Percentiles rank a stretch among this genome's conserved stretches.
These are phyloP conservation scores for Quadroppia sp. DNA, from an alignment of 2,888 invertebrate species.

Conservation along the genomic window DNA sequence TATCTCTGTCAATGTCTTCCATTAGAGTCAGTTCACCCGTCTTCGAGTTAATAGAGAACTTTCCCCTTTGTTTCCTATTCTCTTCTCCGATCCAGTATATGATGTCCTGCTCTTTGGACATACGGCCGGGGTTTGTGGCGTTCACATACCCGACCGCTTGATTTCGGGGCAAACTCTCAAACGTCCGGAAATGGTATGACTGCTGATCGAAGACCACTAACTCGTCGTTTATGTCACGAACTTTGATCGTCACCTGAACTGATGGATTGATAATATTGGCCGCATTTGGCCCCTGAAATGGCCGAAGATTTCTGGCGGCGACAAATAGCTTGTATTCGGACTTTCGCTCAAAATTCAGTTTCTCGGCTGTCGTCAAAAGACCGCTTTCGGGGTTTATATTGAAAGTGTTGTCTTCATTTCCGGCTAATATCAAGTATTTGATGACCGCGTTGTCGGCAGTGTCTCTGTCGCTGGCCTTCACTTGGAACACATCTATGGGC, in stretches of 20 bases:
- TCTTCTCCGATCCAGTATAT: constrained; percentile 49
- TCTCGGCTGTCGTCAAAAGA: constrained; percentile 47
- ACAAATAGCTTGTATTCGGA: constrained; percentile 49
- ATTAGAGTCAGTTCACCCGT: constrained; percentile 49
- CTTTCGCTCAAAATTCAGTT: constrained; percentile 49
- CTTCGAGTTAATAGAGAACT: constrained; percentile 48
- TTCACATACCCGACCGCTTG: constrained; percentile 49
- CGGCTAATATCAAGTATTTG: constrained; percentile 58
- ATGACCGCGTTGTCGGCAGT: constrained; percentile 74
- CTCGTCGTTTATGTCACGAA: constrained; percentile 50
- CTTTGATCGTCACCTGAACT: constrained; percentile 49
- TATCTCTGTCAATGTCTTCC: constrained; percentile 49
- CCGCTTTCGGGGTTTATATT: constrained; percentile 49
- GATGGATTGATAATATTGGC: constrained; percentile 48
- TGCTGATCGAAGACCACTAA: constrained; percentile 49
- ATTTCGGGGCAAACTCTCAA: constrained; percentile 48
- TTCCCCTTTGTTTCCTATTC: constrained; percentile 38
- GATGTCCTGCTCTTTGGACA: constrained; percentile 49
- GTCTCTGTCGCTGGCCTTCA: constrained; percentile 68
- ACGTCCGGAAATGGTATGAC: constrained; percentile 48
- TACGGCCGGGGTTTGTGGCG: constrained; percentile 48
- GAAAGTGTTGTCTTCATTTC: constrained; percentile 50
- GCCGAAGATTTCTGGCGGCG: constrained; percentile 49
- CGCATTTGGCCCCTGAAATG: constrained; percentile 49
- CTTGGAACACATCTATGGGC: constrained; percentile 48